A percentile compares a stretch with the other conserved stretches of the same genome.
These are phyloP conservation scores for Syngnathus rostellatus DNA, from an alignment of 2,797 vertebrate genomes.

Conservation along the genomic window DNA sequence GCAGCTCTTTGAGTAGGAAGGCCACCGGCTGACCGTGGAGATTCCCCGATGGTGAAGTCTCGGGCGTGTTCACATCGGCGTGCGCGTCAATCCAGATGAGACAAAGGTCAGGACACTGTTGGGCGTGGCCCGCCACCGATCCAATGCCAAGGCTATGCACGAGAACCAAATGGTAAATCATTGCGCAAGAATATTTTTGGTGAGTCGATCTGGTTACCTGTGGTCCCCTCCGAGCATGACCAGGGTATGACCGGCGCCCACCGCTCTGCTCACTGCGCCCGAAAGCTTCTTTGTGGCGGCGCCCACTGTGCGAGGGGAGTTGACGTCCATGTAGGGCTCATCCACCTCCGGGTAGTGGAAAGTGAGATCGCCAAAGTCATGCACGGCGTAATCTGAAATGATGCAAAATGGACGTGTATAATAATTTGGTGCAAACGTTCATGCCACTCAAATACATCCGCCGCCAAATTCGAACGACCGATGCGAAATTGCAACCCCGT, in stretches of 20 bases:
- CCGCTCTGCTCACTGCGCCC: slow-evolving; percentile 75
- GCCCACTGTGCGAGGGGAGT: slow-evolving; percentile 85
- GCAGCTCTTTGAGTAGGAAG: slow-evolving; percentile 90
- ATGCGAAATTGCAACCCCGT: background rate
- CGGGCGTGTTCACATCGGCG: slow-evolving; percentile 89
- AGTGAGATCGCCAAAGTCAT: slow-evolving; percentile 87
- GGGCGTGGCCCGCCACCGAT: slow-evolving; percentile 83
- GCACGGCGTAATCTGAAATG: slow-evolving; percentile 77
- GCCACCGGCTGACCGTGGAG: slow-evolving; percentile 92
- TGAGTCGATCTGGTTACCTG: slow-evolving; percentile 68
- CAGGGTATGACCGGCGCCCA: slow-evolving; percentile 82
- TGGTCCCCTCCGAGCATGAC: slow-evolving; percentile 93
- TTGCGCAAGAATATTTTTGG: too few species aligned
- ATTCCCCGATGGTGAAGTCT: slow-evolving; percentile 84
- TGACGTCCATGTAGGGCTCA: slow-evolving; percentile 79
- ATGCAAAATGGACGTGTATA: background rate
- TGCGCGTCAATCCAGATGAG: slow-evolving; percentile 98
- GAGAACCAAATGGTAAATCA: background rate
- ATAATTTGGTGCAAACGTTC: background rate
- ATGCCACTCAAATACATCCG: background rate
- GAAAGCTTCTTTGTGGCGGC: slow-evolving; percentile 80
- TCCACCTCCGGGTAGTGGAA: slow-evolving; percentile 84
- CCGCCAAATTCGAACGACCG: too few species aligned
- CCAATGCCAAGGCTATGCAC: slow-evolving; percentile 82
- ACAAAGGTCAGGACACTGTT: slow-evolving; percentile 83